Evolutionary conservation across 1,140 invertebrate genomes (phyloP).

Genomic region (Habropoda laboriosa): DNA sequence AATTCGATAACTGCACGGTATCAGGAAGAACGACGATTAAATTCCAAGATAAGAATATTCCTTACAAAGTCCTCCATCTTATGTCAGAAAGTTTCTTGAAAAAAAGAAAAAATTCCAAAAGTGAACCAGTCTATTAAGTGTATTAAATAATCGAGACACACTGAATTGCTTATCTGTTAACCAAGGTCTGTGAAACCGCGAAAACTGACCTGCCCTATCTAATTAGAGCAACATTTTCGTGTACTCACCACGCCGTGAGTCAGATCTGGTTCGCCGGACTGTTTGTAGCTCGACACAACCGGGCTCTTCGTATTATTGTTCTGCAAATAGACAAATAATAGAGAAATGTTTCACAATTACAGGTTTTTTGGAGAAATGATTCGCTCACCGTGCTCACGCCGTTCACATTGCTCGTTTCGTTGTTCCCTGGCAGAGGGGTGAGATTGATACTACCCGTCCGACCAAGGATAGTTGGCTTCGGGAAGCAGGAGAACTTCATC

Average conservation of each 20-base stretch:
- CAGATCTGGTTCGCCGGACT: slow-evolving; percentile 64
- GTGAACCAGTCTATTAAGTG: too few relatives aligned
- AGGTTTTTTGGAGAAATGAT: background rate
- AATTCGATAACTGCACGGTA: too few relatives aligned
- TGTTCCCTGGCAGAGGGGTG: slow-evolving; percentile 64
- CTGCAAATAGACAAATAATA: slow-evolving; percentile 36
- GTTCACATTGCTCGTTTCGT: slow-evolving; percentile 46
- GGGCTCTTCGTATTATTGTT: slow-evolving; percentile 63
- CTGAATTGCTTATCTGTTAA: too few relatives aligned
- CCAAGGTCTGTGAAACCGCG: too few relatives aligned
- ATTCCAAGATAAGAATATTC: too few relatives aligned
- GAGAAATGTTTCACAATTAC: background rate
- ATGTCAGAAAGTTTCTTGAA: too few relatives aligned
- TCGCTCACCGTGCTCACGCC: slow-evolving; percentile 14
- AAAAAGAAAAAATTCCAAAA: too few relatives aligned
- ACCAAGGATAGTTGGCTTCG: slow-evolving; percentile 71
- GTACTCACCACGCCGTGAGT: slow-evolving; percentile 67
- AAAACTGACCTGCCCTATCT: background rate
- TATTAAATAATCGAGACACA: too few relatives aligned
- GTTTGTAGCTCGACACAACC: slow-evolving; percentile 70
- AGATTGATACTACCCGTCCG: slow-evolving; percentile 76
- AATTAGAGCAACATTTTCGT: background rate
- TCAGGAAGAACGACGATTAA: too few relatives aligned
- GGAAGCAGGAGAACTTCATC: slow-evolving; percentile 78
- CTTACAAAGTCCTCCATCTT: too few relatives aligned